phyloP scores from a whole-genome alignment of 2,113 vertebrate species.

The Neotragus pygmaeus region DNA sequence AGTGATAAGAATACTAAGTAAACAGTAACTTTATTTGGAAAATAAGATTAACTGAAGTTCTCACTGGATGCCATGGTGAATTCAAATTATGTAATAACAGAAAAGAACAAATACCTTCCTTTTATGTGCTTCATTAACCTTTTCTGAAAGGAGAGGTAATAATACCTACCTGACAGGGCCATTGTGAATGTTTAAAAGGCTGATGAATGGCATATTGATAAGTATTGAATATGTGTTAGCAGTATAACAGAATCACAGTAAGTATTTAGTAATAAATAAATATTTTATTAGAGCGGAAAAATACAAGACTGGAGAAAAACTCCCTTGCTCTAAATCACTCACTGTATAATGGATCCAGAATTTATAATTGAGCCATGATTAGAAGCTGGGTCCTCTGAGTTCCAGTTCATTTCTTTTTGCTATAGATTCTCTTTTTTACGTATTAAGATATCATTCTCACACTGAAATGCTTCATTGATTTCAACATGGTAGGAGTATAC shows the following conservation, averaged over 20 bases:
- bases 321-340: not conserved
- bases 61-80: not conserved
- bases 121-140: not conserved
- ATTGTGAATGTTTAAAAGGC: not conserved
- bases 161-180: not conserved
- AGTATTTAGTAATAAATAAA: not conserved
- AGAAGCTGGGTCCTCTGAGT: not conserved
- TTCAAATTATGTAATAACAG: not conserved
- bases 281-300: not conserved
- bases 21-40: not conserved
- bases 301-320: not conserved
- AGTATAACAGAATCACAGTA: not conserved
- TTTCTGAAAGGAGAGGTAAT: not conserved
- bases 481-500: not conserved
- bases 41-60: not conserved
- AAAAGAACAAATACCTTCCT: not conserved
- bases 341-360: not conserved
- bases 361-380: slow-evolving; percentile 2
- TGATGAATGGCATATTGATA: not conserved
- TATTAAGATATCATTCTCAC: not conserved
- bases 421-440: not conserved
- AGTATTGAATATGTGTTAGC: not conserved
- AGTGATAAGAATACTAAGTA: not conserved
- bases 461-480: not conserved
- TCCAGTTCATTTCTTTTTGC: not conserved